Evolutionary conservation across 2,113 vertebrate species (phyloP).

Genomic region (Larimichthys crocea): DNA sequence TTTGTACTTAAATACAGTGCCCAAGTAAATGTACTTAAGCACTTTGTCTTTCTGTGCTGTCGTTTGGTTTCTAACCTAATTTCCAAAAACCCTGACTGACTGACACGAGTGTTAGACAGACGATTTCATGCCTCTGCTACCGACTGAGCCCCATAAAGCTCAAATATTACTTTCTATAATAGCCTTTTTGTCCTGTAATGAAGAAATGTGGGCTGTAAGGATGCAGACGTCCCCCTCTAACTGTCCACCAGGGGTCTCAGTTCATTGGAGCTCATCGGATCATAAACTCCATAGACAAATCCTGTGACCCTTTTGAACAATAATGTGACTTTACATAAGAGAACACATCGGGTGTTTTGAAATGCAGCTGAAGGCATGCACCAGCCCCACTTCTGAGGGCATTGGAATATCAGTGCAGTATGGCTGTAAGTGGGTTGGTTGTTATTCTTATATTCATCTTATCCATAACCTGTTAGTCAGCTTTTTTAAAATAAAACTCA

Average conservation of each 20-base stretch:
- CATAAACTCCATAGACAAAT: neutral
- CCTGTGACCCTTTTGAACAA: neutral
- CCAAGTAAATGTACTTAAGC: too few species aligned
- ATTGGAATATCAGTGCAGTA: neutral
- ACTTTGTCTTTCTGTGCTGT: neutral
- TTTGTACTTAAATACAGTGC: too few species aligned
- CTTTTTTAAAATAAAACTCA: neutral
- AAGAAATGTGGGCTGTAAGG: neutral
- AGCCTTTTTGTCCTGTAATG: neutral
- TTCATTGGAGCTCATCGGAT: constrained; percentile 8
- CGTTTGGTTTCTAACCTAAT: neutral
- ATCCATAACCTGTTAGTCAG: neutral
- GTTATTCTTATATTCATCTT: neutral
- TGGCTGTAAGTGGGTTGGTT: neutral
- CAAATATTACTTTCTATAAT: neutral
- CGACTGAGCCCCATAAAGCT: neutral
- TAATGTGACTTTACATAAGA: neutral
- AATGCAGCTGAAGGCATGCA: neutral
- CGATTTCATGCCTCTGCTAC: neutral
- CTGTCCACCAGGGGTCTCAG: constrained; percentile 47
- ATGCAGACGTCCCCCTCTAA: neutral
- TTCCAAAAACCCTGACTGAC: neutral
- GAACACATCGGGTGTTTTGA: neutral
- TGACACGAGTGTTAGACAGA: neutral
- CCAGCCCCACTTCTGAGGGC: neutral